Evolutionary conservation across 2,797 vertebrate species (phyloP).

Genomic region (Otolemur crassicaudatus): DNA sequence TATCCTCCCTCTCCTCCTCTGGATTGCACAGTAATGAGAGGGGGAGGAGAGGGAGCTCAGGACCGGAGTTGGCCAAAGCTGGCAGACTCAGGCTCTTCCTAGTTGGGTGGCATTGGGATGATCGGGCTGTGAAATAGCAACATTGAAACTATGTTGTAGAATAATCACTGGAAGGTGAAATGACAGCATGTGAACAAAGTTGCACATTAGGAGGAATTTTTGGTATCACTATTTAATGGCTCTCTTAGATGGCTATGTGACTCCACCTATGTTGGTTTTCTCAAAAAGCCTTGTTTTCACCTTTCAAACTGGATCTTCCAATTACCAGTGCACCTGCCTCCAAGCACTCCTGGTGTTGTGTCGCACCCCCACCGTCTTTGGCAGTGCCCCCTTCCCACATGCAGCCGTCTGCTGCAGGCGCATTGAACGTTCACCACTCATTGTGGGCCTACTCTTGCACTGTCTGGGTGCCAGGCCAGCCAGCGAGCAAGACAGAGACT

Average conservation of each 20-base stretch:
- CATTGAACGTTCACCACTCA: background rate
- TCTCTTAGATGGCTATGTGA: background rate
- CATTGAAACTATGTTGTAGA: background rate
- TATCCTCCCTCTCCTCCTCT: background rate
- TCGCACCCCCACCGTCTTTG: background rate
- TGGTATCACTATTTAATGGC: background rate
- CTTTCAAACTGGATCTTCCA: background rate
- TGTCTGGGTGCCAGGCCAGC: background rate
- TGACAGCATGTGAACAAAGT: background rate
- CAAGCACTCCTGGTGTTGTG: background rate
- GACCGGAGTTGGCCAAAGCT: background rate
- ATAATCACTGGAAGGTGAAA: background rate
- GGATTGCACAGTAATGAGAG: background rate
- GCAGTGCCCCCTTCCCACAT: fast-evolving
- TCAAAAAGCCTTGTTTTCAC: background rate
- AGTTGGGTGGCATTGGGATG: background rate
- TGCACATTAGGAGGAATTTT: background rate
- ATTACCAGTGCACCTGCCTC: background rate
- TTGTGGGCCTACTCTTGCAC: background rate
- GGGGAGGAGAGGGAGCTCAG: background rate
- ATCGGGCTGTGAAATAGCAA: background rate
- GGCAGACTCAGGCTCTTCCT: background rate
- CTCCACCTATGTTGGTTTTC: background rate
- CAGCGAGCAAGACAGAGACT: background rate
- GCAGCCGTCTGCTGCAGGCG: background rate